Conservation (phyloP, 2,797 vertebrate species). For the Melanotaenia boesemani region DNA sequence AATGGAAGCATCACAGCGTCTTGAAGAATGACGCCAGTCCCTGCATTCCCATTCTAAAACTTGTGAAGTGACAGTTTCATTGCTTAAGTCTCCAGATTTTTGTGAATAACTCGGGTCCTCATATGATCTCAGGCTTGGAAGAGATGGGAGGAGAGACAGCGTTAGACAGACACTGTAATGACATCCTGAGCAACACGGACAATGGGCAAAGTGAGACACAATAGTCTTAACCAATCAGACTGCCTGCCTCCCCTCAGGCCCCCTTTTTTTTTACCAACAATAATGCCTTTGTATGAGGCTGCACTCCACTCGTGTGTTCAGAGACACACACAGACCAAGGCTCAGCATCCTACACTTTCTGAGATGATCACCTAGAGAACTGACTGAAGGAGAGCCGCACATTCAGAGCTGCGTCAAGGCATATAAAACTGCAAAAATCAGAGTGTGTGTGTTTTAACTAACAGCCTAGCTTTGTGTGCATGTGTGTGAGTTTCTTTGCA, state of each 20-base stretch:
- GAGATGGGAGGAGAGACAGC: conserved; percentile 32
- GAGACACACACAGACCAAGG: conserved; percentile 41
- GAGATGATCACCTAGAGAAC: conserved; percentile 48
- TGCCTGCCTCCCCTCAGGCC: conserved; percentile 79
- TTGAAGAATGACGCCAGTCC: conserved; percentile 12
- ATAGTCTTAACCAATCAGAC: conserved; percentile 87
- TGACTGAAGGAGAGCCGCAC: conserved; percentile 23
- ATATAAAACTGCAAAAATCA: conserved; percentile 25
- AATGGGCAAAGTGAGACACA: conserved; percentile 83
- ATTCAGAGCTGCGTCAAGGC: conserved; percentile 28
- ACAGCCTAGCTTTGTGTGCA: conserved; percentile 35
- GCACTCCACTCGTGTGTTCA: conserved; percentile 77
- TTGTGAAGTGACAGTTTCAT: conserved; percentile 39
- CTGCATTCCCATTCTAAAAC: conserved; percentile 24
- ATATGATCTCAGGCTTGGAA: conserved; percentile 60
- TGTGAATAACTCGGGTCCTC: conserved; percentile 58
- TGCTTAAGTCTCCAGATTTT: conserved; percentile 42
- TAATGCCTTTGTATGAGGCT: conserved; percentile 81
- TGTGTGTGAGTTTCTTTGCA: conserved; percentile 55
- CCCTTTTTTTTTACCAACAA: conserved; percentile 77
- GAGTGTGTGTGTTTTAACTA: conserved; percentile 21
- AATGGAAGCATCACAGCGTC: conserved; percentile 15
- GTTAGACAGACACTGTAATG: conserved; percentile 62
- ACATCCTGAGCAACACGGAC: conserved; percentile 77
- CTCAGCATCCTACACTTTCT: conserved; percentile 58